Percentiles rank a stretch among this genome's conserved stretches.
These are phyloP conservation scores for Jacana jacana DNA, from an alignment of 2,113 vertebrate genomes.

Conservation along the genomic window DNA sequence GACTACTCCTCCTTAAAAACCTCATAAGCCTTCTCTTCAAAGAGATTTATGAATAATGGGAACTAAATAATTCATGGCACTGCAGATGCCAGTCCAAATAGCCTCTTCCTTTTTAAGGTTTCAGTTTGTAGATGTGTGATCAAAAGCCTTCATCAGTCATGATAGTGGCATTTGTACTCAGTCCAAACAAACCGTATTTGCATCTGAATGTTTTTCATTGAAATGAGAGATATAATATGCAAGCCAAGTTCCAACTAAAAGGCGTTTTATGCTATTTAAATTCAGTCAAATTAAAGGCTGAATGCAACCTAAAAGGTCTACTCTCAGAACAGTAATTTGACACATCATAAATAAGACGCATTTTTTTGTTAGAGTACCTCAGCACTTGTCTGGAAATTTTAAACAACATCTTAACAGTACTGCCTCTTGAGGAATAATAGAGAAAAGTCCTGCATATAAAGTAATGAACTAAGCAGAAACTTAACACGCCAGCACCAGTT, in stretches of 20 bases:
- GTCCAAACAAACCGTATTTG: slow-evolving; percentile 88
- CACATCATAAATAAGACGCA: slow-evolving; percentile 75
- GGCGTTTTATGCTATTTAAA: slow-evolving; percentile 78
- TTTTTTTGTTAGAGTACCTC: slow-evolving; percentile 64
- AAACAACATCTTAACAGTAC: slow-evolving; percentile 61
- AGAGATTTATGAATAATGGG: slow-evolving; percentile 76
- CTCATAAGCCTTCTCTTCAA: slow-evolving; percentile 71
- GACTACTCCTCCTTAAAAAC: slow-evolving; percentile 63
- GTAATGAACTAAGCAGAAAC: slow-evolving; percentile 30
- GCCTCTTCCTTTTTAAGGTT: slow-evolving; percentile 76
- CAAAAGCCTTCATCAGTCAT: slow-evolving; percentile 83
- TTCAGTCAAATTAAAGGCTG: slow-evolving; percentile 80
- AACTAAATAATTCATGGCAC: slow-evolving; percentile 80
- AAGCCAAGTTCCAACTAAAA: slow-evolving; percentile 77
- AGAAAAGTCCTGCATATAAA: slow-evolving; percentile 16
- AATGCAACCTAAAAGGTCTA: slow-evolving; percentile 79
- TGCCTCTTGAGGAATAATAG: slow-evolving; percentile 48
- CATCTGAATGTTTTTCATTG: slow-evolving; percentile 91
- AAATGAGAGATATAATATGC: slow-evolving; percentile 83
- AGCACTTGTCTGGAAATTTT: slow-evolving; percentile 72
- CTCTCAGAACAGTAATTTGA: slow-evolving; percentile 78
- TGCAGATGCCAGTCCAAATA: slow-evolving; percentile 77
- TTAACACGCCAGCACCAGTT: not conserved
- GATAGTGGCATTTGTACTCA: slow-evolving; percentile 81
- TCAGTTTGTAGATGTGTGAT: slow-evolving; percentile 77